Evolutionary conservation across 2,113 vertebrate genomes (phyloP), one percentile per base, ranked within the genome.

Genomic region (Balaenoptera acutorostrata): DNA sequence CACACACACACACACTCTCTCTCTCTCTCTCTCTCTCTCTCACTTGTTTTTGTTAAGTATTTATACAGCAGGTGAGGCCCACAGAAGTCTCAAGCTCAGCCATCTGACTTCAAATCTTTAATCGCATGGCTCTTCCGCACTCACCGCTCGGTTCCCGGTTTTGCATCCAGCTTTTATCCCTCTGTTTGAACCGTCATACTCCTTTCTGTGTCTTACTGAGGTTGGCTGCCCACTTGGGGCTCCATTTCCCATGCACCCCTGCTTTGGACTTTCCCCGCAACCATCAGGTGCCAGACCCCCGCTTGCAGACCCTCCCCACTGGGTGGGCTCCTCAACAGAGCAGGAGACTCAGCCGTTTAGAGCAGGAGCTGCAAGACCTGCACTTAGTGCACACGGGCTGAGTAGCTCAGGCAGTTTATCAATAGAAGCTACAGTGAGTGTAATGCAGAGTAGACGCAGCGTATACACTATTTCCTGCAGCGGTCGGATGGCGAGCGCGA

Each of bases 401-500:
- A 92, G 36, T 39, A 1, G 2, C 46, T 88, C 36, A 66, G 57
- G 72, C 20, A 81, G 74, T 20, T 64, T 64, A 87, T 72, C 44
- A 31, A 64, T 15, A 36, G 36, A 88, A 84, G 52, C 41, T 31
- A 36, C 12, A 0, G 44, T 11, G 69, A 77, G 66, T 41, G 8
- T 8, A 77, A 84, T 0, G 27, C 23, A 13, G 2, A 55, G 9
- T 12, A 12, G 41, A 84, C 6, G 52, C 41, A 31, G n/a, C 33
- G 13, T 6, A 8, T 13, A 8, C 46, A 17, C 20, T 0, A 0
- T 13, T 77, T 59, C 11, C 55, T 81, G 29, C 41, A 11, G 46
- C 0, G 1, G 39, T 49, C 2, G 23, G 66, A 20, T 0, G 23
- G 13, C 2, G 0, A 36, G 18, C 2, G 0, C 23, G 29, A 11